phyloP scores from a whole-genome alignment of 2,888 invertebrate genomes.

The Sarcophaga caerulescens region DNA sequence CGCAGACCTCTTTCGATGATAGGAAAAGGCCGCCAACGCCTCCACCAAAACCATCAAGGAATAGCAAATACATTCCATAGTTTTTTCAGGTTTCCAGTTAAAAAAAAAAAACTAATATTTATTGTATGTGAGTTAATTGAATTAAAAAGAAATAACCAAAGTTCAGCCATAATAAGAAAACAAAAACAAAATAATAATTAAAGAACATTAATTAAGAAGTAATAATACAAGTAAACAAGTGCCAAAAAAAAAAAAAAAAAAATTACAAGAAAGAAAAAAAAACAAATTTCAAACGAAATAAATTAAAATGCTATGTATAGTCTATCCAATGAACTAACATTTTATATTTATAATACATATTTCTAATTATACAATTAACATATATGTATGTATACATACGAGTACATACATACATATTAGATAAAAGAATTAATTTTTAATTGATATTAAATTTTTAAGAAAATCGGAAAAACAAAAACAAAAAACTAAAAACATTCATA shows the following conservation, averaged over 20 bases:
- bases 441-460: conserved; percentile 36
- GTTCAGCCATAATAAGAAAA: conserved; percentile 60
- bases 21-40: conserved; percentile 80
- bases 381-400: too few species aligned
- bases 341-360: conserved; percentile 12
- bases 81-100: conserved; percentile 58
- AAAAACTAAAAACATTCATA: conserved; percentile 11
- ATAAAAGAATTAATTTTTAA: background rate
- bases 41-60: conserved; percentile 80
- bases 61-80: conserved; percentile 81
- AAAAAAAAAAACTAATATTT: background rate
- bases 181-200: background rate
- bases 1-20: conserved; percentile 71
- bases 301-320: background rate
- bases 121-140: background rate
- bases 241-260: conserved; percentile 68
- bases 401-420: too few species aligned
- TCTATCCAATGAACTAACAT: conserved; percentile 37
- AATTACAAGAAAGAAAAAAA: conserved; percentile 23
- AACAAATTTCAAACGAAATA: conserved; percentile 7
- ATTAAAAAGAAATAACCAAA: conserved; percentile 48
- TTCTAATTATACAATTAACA: too few species aligned
- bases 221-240: conserved; percentile 61
- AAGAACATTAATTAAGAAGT: background rate
- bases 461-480: conserved; percentile 18